A percentile compares a stretch with the other conserved stretches of the same genome.
Evolutionary conservation across 2,888 invertebrate genomes (phyloP).

Genomic region (Tetragnatha montana): DNA sequence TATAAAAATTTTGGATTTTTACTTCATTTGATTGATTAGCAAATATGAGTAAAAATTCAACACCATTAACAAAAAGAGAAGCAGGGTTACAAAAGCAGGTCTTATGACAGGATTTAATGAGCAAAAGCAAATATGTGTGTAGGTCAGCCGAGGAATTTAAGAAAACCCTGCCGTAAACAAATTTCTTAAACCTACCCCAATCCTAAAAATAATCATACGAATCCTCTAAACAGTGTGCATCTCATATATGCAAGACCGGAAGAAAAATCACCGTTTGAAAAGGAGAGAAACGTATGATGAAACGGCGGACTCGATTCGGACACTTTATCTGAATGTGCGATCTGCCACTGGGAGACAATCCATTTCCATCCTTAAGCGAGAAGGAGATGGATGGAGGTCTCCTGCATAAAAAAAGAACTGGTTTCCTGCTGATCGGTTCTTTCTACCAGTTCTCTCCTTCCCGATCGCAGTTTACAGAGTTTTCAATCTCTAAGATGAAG

Average conservation of each 20-base stretch:
- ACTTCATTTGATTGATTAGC: no score
- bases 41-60: no score
- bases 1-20: no score
- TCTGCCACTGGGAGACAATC: slow-evolving; percentile 47
- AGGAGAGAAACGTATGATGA: slow-evolving; percentile 16
- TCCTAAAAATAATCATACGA: no score
- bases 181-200: no score
- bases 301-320: neutral
- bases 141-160: no score
- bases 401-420: slow-evolving; percentile 26
- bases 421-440: slow-evolving; percentile 40
- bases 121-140: no score
- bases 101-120: no score
- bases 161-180: no score
- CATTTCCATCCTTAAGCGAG: slow-evolving; percentile 53
- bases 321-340: slow-evolving; percentile 29
- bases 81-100: no score
- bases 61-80: no score
- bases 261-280: slow-evolving; percentile 1
- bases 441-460: slow-evolving; percentile 8
- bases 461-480: slow-evolving; percentile 35
- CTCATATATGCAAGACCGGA: neutral
- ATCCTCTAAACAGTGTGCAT: neutral
- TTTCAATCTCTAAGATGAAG: neutral
- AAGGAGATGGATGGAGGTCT: slow-evolving; percentile 43